These are phyloP conservation scores for Halocynthia roretzi DNA, from an alignment of 23 tunicate species.

Conservation along the genomic window DNA sequence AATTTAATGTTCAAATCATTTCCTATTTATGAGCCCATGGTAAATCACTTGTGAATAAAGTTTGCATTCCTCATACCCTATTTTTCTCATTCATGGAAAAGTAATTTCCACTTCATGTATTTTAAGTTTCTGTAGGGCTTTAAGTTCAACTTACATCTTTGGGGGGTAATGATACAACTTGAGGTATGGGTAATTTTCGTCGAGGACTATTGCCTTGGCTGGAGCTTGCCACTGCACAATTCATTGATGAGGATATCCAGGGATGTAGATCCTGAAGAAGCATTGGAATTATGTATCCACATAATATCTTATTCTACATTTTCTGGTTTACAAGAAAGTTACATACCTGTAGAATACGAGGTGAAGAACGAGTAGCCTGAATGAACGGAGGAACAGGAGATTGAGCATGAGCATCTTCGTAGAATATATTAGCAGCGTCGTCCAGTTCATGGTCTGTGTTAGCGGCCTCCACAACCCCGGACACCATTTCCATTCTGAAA, in stretches of 20 bases:
- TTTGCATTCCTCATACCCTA: not conserved
- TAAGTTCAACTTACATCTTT: conserved; percentile 13
- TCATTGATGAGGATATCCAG: not conserved
- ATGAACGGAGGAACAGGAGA: not conserved
- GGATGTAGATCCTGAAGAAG: conserved; percentile 17
- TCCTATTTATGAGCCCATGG: not conserved
- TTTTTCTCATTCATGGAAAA: not conserved
- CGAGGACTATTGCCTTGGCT: conserved; percentile 26
- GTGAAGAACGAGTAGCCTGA: too few relatives aligned
- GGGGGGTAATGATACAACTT: not conserved
- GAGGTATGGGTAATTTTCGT: conserved; percentile 34
- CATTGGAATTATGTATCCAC: too few relatives aligned
- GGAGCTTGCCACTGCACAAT: not conserved
- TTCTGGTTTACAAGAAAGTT: too few relatives aligned
- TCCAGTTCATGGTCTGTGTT: conserved; percentile 69
- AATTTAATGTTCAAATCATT: not conserved
- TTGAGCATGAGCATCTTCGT: conserved; percentile 22
- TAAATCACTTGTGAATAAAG: not conserved
- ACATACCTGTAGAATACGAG: too few relatives aligned
- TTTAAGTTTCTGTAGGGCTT: too few relatives aligned
- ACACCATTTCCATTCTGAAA: conserved; percentile 65
- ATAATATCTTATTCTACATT: too few relatives aligned
- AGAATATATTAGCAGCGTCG: conserved; percentile 53
- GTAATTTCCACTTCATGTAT: too few relatives aligned
- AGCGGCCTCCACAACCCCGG: conserved; percentile 64